A percentile compares a stretch with the other conserved stretches of the same genome.
phyloP scores from a whole-genome alignment of 1,140 invertebrate genomes.

The Muscidifurax raptorellus region DNA sequence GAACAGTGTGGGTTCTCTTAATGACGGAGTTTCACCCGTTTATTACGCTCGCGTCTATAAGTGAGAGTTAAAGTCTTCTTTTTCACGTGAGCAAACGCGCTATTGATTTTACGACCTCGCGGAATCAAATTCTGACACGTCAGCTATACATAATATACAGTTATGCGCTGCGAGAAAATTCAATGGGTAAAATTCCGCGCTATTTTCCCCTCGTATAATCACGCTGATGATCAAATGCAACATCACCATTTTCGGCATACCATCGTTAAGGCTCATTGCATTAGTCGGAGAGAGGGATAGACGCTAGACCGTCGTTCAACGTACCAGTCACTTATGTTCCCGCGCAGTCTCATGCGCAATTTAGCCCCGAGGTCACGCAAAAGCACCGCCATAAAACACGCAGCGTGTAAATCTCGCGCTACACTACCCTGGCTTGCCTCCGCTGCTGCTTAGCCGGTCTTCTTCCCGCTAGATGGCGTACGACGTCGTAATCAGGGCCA shows the following conservation, averaged over 20 bases:
- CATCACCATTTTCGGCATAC: background rate
- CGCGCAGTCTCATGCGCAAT: slow-evolving; percentile 46
- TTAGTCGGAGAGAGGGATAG: background rate
- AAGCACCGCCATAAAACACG: slow-evolving; percentile 59
- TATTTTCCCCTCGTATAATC: background rate
- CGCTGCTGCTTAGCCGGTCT: too few relatives aligned
- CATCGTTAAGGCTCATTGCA: too few relatives aligned
- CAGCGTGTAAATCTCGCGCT: slow-evolving; percentile 51
- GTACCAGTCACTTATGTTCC: slow-evolving; percentile 1
- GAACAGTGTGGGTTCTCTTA: too few relatives aligned
- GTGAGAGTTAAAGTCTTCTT: background rate
- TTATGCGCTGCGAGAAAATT: too few relatives aligned
- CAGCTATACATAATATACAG: too few relatives aligned
- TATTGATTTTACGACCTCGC: background rate
- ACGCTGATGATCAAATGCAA: background rate
- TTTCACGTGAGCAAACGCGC: background rate
- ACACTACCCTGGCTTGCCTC: background rate
- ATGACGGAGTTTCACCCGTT: too few relatives aligned
- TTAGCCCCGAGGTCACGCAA: slow-evolving; percentile 66
- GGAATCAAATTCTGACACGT: too few relatives aligned
- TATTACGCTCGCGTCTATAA: background rate
- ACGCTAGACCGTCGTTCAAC: background rate
- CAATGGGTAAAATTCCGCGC: background rate
- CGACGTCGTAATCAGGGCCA: background rate
- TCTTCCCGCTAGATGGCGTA: background rate